Evolutionary conservation across 53 echinoderm and acorn worm species (phyloP), one percentile per base, ranked within the genome.

Genomic region (Echinarachnius parma): DNA sequence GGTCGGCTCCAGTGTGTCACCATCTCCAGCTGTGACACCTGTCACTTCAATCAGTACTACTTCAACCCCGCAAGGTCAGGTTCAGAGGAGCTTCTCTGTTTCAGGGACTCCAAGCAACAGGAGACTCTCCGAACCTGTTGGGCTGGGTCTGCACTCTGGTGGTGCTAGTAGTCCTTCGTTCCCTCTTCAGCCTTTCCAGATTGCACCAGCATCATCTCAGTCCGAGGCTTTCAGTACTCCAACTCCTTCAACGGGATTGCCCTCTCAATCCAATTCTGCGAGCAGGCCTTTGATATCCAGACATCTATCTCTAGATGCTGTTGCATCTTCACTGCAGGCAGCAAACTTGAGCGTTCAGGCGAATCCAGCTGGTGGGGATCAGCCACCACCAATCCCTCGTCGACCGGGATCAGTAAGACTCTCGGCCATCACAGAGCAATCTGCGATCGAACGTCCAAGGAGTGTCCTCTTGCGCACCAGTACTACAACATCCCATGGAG

Each of bases 311-410:
- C 31, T 72, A 34, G 74, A 57, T 26, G 21, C 56, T 24, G 35
- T 72, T 21, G 57, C 33, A 28, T 24, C 57, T 28, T 34, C 74
- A 54, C 29, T 72, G 0, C 74, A 55, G 23, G 5, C 57, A 14
- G 2, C 57, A 39, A 21, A 46, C 25, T 66, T 53, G 19, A 29
- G 34, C 27, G 25, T 37, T 37, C 57, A 56, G 34, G 35, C 39
- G 28, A 72, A 28, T 11, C 56, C 44, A 14, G 44, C 54, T 36
- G 44, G 56, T 16, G 57, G 44, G 14, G 74, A 72, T 5, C 74
- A 72, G 39, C 55, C 74, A 36, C 74, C 74, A 26, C 74, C 74
- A 3, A 27, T 72, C 56, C 74, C 74, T 8, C 74, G 74, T 14
- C 57, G 74, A 23, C 74, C 74, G 0, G 74, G 35, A 15, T 55